Evolutionary conservation across 1,140 invertebrate species (phyloP).

Genomic region (Trachymyrmex septentrionalis): DNA sequence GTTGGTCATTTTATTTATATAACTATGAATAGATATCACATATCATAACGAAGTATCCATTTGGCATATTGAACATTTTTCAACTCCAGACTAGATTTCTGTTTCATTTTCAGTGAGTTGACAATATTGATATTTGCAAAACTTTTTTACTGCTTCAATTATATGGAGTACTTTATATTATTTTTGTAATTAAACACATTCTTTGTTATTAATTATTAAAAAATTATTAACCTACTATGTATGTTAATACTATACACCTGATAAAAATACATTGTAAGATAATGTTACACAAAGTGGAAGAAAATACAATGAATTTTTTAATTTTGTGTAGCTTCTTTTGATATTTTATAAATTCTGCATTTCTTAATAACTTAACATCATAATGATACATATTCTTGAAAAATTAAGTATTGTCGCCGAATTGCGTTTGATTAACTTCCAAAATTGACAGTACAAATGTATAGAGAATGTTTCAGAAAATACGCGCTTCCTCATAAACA

Average conservation of each 20-base stretch:
- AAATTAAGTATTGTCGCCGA: neutral
- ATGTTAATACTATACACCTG: conserved; percentile 3
- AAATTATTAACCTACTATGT: conserved; percentile 44
- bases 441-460: conserved; percentile 56
- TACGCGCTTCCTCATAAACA: conserved; percentile 22
- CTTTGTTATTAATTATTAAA: conserved; percentile 51
- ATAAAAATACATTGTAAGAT: conserved; percentile 56
- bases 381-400: conserved; percentile 29
- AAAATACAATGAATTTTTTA: conserved; percentile 51
- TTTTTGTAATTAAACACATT: conserved; percentile 56
- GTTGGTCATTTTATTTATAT: conserved; percentile 68
- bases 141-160: conserved; percentile 37
- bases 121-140: conserved; percentile 59
- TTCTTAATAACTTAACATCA: neutral
- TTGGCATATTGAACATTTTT: neutral
- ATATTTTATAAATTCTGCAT: conserved; percentile 25
- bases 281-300: conserved; percentile 40
- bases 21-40: conserved; percentile 42
- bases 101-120: conserved; percentile 63
- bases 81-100: conserved; percentile 26
- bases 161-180: conserved; percentile 54
- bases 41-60: conserved; percentile 48
- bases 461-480: conserved; percentile 47
- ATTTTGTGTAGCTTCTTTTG: conserved; percentile 60
- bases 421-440: conserved; percentile 33